A percentile compares a stretch with the other conserved stretches of the same genome.
These are phyloP conservation scores for Phocoena phocoena DNA, from an alignment of 2,113 vertebrate species.

Conservation along the genomic window DNA sequence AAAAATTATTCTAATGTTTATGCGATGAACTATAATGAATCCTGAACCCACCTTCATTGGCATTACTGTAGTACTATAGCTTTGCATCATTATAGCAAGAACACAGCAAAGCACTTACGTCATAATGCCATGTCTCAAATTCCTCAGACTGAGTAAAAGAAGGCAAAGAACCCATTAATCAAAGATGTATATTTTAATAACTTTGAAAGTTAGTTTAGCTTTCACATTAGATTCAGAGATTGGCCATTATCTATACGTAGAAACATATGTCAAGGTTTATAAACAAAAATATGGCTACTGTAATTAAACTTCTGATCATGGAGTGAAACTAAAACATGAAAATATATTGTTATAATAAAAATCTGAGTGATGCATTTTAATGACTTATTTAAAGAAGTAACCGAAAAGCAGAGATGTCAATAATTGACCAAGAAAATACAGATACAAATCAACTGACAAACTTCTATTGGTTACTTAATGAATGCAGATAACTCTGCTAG, in stretches of 20 bases:
- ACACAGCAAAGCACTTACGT: background rate
- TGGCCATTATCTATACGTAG: background rate
- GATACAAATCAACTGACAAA: background rate
- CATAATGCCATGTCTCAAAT: background rate
- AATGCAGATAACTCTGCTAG: background rate
- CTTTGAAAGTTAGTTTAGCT: background rate
- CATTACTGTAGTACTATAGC: background rate
- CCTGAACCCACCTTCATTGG: background rate
- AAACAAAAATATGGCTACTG: background rate
- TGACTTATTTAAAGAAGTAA: background rate
- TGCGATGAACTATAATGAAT: background rate
- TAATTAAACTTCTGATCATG: background rate
- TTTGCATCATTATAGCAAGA: background rate
- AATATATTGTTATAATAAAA: background rate
- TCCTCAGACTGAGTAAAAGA: background rate
- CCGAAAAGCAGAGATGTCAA: background rate
- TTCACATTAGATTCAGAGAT: background rate
- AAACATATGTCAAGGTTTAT: background rate
- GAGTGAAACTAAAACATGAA: background rate
- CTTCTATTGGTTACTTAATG: background rate
- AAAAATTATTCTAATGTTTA: background rate
- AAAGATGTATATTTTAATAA: background rate
- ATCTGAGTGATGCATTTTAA: background rate
- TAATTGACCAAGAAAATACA: background rate
- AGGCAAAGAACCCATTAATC: background rate